phyloP scores from a whole-genome alignment of 2,888 invertebrate species.

The Aphrophora alni region DNA sequence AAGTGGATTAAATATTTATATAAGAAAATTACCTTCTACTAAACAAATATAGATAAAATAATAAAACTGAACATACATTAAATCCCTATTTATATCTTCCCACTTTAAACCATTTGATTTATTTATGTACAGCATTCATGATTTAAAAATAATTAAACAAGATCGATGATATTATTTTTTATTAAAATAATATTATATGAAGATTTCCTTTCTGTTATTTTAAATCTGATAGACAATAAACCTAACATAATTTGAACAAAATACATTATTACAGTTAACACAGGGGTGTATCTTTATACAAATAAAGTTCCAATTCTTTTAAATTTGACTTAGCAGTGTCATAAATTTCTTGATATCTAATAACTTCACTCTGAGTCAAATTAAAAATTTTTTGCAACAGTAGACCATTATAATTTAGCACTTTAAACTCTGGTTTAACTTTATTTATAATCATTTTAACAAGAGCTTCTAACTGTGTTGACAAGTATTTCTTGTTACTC shows the following conservation, averaged over 20 bases:
- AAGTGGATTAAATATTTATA: too few relatives aligned
- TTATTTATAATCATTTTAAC: neutral
- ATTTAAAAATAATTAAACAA: too few relatives aligned
- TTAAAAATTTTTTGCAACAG: neutral
- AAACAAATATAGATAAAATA: too few relatives aligned
- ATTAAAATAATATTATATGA: too few relatives aligned
- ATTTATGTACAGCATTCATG: too few relatives aligned
- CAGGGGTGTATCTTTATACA: neutral
- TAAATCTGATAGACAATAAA: too few relatives aligned
- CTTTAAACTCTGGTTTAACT: neutral
- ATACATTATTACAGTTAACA: neutral
- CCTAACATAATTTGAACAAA: neutral
- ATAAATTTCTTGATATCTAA: neutral
- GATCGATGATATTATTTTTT: too few relatives aligned
- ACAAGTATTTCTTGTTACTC: neutral
- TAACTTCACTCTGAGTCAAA: neutral
- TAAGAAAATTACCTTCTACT: too few relatives aligned
- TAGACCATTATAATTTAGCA: neutral
- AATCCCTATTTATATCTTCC: too few relatives aligned
- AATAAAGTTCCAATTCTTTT: neutral
- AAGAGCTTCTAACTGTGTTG: neutral
- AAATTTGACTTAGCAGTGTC: neutral
- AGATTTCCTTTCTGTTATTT: too few relatives aligned
- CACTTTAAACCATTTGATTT: too few relatives aligned
- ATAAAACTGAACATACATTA: too few relatives aligned